A percentile compares a stretch with the other conserved stretches of the same genome.
phyloP scores from a whole-genome alignment of 2,888 invertebrate species.

The Himalopsyche tibetana region DNA sequence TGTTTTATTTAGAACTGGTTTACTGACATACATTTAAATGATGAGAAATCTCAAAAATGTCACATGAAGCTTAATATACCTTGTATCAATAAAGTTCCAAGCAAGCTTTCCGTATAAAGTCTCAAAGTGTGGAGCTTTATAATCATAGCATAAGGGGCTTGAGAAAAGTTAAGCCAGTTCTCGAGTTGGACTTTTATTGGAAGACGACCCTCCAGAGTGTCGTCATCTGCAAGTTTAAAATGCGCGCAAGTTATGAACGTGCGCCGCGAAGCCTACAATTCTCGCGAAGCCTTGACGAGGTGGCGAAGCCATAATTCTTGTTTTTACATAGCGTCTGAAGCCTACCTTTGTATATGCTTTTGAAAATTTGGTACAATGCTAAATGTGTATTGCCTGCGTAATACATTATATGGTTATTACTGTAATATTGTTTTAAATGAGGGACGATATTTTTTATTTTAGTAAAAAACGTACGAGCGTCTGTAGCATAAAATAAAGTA shows the following conservation, averaged over 20 bases:
- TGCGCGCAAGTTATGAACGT: conserved; percentile 50
- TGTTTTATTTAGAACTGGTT: no score
- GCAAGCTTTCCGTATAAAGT: not conserved
- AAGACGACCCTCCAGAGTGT: conserved; percentile 58
- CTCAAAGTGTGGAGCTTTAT: not conserved
- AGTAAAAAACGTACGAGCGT: no score
- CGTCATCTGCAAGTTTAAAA: conserved; percentile 60
- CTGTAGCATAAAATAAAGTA: no score
- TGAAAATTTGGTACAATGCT: no score
- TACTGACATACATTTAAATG: no score
- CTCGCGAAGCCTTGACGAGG: conserved; percentile 9
- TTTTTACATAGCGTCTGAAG: not conserved
- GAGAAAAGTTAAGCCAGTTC: conserved; percentile 45
- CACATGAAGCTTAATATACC: not conserved
- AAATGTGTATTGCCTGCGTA: no score
- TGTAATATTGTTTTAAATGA: no score
- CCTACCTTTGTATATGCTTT: not conserved
- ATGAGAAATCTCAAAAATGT: no score
- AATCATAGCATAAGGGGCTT: conserved; percentile 1
- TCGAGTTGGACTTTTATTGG: conserved; percentile 63
- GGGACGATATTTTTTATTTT: no score
- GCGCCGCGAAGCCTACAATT: not conserved
- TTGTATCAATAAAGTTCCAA: not conserved
- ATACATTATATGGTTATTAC: no score
- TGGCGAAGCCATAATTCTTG: not conserved